Base-by-base conservation (phyloP, 2,888 invertebrate genomes). In the Agrochola lota region DNA sequence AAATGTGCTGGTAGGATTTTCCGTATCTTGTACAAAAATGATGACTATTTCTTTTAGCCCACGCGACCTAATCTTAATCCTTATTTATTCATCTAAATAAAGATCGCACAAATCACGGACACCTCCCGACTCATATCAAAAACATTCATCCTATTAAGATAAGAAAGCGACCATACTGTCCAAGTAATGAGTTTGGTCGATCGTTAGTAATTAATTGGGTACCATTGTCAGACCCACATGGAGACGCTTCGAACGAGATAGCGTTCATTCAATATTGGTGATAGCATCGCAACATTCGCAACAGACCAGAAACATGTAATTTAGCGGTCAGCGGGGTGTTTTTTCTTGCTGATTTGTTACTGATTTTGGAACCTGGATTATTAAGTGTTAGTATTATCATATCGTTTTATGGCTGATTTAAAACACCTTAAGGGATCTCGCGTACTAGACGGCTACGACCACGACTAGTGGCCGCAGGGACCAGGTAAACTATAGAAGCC, bases 141-240 rank as follows among this genome's bases (percentile, higher is more conserved):
- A 77, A 71, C 75, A 82, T 71, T 60, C 46, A 40, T 60, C 66
- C 64, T 76, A 82, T 84, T 84, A 84, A 81, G 85, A 84, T 78
- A 84, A 86, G 85, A 84, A 81, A 83, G 77, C 71, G 80, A 89
- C 83, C 87, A 83, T 89, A 85, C 78, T 87, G 80, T 88, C 74
- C 81, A 62, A 86, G 81, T 89, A 91, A 91, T 88, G 91, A 91
- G 86, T 83, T 84, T 74, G 64, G 72, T 77, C 73, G 85, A 85
- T 90, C 90, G 91, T 91, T 89, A 88, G 87, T 90, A 90, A 91
- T 91, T 91, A 91, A 92, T 91, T 91, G 91, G 89, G 72, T 83
- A 73, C 86, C 79, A 89, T 91, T 88, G 90, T 89, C 86, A 80
- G 76, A 73, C 69, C 78, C 78, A 86, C 76, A 78, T 82, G 79